phyloP scores from a whole-genome alignment of 2,888 invertebrate species.

The Eretmocerus hayati region DNA sequence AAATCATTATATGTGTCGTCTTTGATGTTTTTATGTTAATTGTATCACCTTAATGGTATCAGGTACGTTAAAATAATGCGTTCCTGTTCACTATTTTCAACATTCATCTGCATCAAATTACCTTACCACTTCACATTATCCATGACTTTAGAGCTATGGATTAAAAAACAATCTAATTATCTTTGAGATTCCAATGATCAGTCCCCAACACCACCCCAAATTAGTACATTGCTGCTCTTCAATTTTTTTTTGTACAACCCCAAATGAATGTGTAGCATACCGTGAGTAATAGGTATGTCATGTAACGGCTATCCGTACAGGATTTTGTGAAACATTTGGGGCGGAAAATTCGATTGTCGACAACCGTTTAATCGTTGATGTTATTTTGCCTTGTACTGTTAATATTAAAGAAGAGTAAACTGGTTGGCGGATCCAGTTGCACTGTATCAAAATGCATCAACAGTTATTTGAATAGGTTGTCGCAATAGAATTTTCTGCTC shows the following conservation, averaged over 20 bases:
- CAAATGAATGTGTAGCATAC: too few relatives aligned
- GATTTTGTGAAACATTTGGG: slow-evolving; percentile 4
- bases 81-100: background rate
- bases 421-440: background rate
- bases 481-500: slow-evolving; percentile 22
- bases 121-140: too few relatives aligned
- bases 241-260: too few relatives aligned
- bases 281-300: slow-evolving; percentile 5
- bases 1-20: slow-evolving; percentile 9
- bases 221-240: too few relatives aligned
- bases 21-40: slow-evolving; percentile 31
- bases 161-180: too few relatives aligned
- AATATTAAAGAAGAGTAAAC: too few relatives aligned
- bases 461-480: slow-evolving; percentile 13
- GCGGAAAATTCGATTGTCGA: slow-evolving; percentile 20
- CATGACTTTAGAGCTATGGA: too few relatives aligned
- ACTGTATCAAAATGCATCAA: background rate
- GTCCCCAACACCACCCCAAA: too few relatives aligned
- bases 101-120: too few relatives aligned
- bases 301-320: slow-evolving; percentile 16
- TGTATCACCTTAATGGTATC: slow-evolving; percentile 36
- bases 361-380: slow-evolving; percentile 17
- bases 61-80: slow-evolving; percentile 37
- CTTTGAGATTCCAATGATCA: too few relatives aligned
- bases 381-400: slow-evolving; percentile 17